Base-by-base conservation (phyloP, 2,113 vertebrate species). In the Elephas maximus region DNA sequence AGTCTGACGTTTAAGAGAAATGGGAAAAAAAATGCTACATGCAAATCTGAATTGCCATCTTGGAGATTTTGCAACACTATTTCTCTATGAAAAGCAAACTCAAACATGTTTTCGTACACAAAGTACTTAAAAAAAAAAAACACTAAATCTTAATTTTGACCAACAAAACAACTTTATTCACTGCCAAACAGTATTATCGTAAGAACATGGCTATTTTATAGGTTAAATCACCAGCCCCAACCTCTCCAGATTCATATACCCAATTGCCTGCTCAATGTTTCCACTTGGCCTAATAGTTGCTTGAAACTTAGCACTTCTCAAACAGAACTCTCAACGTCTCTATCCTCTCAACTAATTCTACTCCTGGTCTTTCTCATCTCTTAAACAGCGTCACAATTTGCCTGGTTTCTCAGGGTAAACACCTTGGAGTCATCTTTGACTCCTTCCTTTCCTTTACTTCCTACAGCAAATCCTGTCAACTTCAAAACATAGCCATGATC, bases 81-180 rank as follows among this genome's bases (percentile, higher is more conserved):
- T 81, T 63, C 65, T n/a, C 28, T 81, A 89, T 28, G 73, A 53
- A 96, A 96, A 93, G 57, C n/a, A 93, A 82, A 88, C 57, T 45
- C 76, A 60, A 86, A 53, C 9, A 88, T 37, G 21, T 74, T 87
- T 30, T 85, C 84, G 45, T 84, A 87, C 76, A 83, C 30, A 87
- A 88, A 80, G 71, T n/a, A 74, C 20, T 85, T 81, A 63, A 20
- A 81, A 76, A 37, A 76, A 37, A 37, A 48, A 88, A 91, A 76
- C 24, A 91, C 41, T 86, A 41, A 87, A 67, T 83, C 48, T 86
- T 85, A 84, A 69, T 84, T 94, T 28, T 78, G 20, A 67, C 74
- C 30, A 81, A 48, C 26, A 94, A 94, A 89, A 71, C n/a, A 88
- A 57, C 12, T 86, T 80, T 76, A 83, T 5, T 62, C 2, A 60